phyloP scores from a whole-genome alignment of 2,797 vertebrate genomes.

The Anomalospiza imberbis region DNA sequence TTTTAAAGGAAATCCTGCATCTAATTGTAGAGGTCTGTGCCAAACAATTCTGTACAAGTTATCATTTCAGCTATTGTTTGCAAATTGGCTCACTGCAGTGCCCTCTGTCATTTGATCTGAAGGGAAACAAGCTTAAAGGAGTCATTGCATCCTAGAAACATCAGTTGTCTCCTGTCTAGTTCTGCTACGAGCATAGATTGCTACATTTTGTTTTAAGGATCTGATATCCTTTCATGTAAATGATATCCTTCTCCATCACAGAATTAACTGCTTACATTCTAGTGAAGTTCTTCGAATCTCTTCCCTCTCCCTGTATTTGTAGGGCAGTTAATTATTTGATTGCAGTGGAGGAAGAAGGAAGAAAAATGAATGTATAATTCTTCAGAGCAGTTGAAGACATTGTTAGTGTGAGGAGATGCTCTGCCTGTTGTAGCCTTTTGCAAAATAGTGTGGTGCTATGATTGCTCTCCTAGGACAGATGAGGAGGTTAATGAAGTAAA shows the following conservation, averaged over 20 bases:
- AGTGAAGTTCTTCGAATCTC: background rate
- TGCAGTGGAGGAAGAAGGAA: background rate
- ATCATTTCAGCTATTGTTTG: slow-evolving; percentile 37
- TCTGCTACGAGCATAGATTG: background rate
- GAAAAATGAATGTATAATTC: background rate
- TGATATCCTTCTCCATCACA: rapidly evolving
- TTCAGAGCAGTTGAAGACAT: background rate
- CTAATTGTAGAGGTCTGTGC: slow-evolving; percentile 39
- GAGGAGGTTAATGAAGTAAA: background rate
- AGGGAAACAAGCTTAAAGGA: background rate
- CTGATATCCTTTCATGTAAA: background rate
- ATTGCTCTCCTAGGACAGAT: background rate
- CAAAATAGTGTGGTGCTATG: background rate
- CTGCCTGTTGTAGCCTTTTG: background rate
- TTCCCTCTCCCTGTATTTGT: background rate
- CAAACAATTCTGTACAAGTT: background rate
- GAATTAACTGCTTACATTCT: background rate
- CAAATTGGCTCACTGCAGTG: background rate
- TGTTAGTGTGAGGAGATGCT: background rate
- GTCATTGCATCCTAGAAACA: background rate
- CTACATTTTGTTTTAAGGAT: background rate
- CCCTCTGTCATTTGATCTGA: background rate
- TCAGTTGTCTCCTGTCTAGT: background rate
- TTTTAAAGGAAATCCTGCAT: slow-evolving; percentile 61
- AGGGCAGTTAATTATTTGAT: background rate